These are phyloP conservation scores for Contarinia nasturtii DNA, from an alignment of 1,140 invertebrate species.

Conservation along the genomic window DNA sequence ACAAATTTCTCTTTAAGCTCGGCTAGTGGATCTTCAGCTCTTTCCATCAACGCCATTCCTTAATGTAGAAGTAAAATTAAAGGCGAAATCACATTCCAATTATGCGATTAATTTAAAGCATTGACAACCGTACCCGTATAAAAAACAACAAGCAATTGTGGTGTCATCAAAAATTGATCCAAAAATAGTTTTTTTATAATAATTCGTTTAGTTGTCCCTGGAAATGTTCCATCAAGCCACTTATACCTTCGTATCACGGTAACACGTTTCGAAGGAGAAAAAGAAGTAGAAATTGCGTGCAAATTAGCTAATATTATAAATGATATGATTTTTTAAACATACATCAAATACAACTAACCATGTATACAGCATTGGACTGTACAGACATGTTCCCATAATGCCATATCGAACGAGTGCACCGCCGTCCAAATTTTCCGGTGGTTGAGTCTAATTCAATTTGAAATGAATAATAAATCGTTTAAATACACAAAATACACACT, in stretches of 20 bases:
- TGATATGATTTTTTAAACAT: conserved; percentile 1
- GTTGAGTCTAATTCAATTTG: conserved; percentile 19
- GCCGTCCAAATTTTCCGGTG: conserved; percentile 29
- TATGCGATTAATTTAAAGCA: conserved; percentile 21
- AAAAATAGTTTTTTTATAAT: conserved; percentile 47
- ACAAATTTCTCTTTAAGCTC: conserved; percentile 52
- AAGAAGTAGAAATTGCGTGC: conserved; percentile 2
- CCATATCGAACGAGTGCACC: conserved; percentile 32
- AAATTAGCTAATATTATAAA: not conserved
- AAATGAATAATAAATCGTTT: conserved; percentile 4
- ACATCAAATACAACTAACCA: conserved; percentile 28
- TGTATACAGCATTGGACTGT: conserved; percentile 36
- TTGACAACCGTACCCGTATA: conserved; percentile 52
- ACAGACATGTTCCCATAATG: conserved; percentile 35
- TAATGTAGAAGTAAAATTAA: conserved; percentile 24
- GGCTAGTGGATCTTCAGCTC: conserved; percentile 38
- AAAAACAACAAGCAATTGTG: conserved; percentile 44
- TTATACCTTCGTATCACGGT: conserved; percentile 60
- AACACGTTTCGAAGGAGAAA: too few relatives aligned
- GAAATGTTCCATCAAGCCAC: conserved; percentile 48
- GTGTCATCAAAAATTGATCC: conserved; percentile 64
- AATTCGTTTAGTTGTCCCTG: conserved; percentile 37
- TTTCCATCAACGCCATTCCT: conserved; percentile 55
- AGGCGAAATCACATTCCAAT: not conserved
- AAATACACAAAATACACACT: conserved; percentile 10